These are phyloP conservation scores for Andrena marginata DNA, from an alignment of 2,888 invertebrate species.

Conservation along the genomic window DNA sequence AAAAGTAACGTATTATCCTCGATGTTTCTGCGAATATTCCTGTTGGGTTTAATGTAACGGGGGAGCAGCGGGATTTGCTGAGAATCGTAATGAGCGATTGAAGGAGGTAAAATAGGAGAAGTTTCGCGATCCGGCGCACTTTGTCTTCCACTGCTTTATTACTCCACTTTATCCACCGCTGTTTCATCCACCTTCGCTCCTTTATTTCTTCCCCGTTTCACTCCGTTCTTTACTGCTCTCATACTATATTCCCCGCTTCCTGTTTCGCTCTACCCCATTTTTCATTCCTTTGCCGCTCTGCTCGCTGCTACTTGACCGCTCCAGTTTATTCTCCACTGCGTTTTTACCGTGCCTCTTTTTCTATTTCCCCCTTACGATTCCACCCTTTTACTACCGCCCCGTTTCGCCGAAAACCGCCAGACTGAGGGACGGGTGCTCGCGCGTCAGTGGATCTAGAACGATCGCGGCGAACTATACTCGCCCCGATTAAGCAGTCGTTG, in stretches of 20 bases:
- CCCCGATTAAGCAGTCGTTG: neutral
- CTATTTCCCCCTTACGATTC: slow-evolving; percentile 16
- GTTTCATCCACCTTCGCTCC: slow-evolving; percentile 3
- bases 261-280: slow-evolving; percentile 54
- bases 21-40: neutral
- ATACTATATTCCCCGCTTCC: slow-evolving; percentile 52
- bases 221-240: slow-evolving; percentile 40
- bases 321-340: slow-evolving; percentile 48
- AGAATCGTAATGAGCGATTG: slow-evolving; percentile 21
- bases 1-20: slow-evolving; percentile 33
- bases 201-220: slow-evolving; percentile 15
- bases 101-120: slow-evolving; percentile 8
- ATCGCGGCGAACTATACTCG: neutral
- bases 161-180: slow-evolving; percentile 44
- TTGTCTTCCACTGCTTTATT: slow-evolving; percentile 44
- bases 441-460: neutral
- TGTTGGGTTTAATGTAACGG: neutral
- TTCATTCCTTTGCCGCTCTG: slow-evolving; percentile 49
- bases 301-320: slow-evolving; percentile 42
- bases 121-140: slow-evolving; percentile 25
- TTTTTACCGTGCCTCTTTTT: slow-evolving; percentile 38
- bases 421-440: slow-evolving; percentile 3
- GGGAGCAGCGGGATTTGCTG: neutral
- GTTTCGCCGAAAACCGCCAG: slow-evolving; percentile 21
- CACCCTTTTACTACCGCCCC: neutral